Percentiles rank a stretch among this genome's conserved stretches.
Evolutionary conservation across 2,113 vertebrate genomes (phyloP).

Genomic region (Oriolus oriolus): DNA sequence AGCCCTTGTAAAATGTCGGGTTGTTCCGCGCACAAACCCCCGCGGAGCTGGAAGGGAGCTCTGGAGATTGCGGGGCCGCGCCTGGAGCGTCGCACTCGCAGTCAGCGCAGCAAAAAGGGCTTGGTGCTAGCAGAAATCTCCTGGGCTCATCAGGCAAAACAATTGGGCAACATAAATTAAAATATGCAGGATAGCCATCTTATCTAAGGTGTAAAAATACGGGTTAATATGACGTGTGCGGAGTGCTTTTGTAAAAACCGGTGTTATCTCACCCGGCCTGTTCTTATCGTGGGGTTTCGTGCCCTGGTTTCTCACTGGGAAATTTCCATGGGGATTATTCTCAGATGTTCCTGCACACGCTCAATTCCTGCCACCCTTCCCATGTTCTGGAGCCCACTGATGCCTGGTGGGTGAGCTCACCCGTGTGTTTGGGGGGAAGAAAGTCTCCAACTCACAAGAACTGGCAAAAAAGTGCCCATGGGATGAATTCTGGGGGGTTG

Average conservation of each 20-base stretch:
- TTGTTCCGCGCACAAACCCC: neutral
- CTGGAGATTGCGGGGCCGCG: rapidly evolving
- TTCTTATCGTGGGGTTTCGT: neutral
- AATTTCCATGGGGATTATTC: neutral
- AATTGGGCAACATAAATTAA: neutral
- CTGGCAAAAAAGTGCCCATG: rapidly evolving
- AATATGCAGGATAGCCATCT: neutral
- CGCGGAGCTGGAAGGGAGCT: neutral
- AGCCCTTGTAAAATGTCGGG: neutral
- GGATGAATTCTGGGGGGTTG: rapidly evolving
- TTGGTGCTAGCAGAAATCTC: neutral
- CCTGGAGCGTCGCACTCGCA: rapidly evolving
- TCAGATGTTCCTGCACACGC: rapidly evolving
- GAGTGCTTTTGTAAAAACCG: rapidly evolving
- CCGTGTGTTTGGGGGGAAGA: rapidly evolving
- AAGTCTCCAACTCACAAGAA: neutral
- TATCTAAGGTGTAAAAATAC: neutral
- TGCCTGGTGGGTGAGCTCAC: rapidly evolving
- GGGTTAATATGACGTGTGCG: no score
- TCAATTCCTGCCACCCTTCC: neutral
- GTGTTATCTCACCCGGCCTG: neutral
- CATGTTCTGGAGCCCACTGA: rapidly evolving
- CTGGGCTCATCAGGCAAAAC: neutral
- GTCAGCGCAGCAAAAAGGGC: neutral
- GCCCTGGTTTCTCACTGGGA: neutral